These are phyloP conservation scores for Turnix velox DNA, from an alignment of 2,113 vertebrate species.

Conservation along the genomic window DNA sequence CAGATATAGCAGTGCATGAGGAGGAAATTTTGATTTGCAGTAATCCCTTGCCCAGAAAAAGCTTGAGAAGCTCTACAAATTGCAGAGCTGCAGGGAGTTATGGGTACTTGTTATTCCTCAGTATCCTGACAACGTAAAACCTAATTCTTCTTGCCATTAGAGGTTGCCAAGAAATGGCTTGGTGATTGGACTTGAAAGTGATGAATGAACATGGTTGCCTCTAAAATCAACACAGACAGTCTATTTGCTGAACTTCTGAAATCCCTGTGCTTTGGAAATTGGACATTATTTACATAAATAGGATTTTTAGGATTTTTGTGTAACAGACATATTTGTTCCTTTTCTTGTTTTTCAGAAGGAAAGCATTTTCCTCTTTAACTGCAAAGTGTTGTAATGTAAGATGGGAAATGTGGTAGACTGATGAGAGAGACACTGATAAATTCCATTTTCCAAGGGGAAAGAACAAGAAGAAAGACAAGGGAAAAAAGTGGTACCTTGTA, in stretches of 20 bases:
- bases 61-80: conserved; percentile 44
- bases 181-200: conserved; percentile 63
- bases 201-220: conserved; percentile 45
- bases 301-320: conserved; percentile 60
- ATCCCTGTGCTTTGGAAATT: conserved; percentile 53
- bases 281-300: conserved; percentile 52
- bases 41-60: background rate
- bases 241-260: conserved; percentile 60
- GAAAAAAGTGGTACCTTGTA: background rate
- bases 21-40: background rate
- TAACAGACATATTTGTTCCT: conserved; percentile 30
- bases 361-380: background rate
- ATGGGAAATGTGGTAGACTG: conserved; percentile 6
- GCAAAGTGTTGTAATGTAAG: background rate
- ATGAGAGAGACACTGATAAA: background rate
- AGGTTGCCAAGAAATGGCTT: conserved; percentile 50
- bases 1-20: background rate
- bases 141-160: conserved; percentile 55
- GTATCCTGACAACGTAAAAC: conserved; percentile 45
- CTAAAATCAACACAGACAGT: conserved; percentile 43
- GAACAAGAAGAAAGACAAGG: background rate
- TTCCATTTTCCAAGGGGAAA: background rate
- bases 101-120: conserved; percentile 43
- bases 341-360: conserved; percentile 54
- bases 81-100: conserved; percentile 50